These are phyloP conservation scores for Pachypsylla venusta DNA, from an alignment of 1,140 invertebrate species.

Conservation along the genomic window DNA sequence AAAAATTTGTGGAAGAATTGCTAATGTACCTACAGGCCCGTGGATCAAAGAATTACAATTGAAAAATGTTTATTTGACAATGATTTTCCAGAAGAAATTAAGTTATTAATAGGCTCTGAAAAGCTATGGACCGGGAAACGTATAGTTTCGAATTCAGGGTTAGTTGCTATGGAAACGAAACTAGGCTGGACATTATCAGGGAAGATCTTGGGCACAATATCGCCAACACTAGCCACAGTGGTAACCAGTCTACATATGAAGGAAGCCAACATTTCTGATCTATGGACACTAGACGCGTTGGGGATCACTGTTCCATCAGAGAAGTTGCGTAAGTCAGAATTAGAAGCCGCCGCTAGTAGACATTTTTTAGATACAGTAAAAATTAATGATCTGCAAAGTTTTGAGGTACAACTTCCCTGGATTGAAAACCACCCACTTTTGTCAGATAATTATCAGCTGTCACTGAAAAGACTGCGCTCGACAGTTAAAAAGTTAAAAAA, in stretches of 20 bases:
- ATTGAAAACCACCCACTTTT: not conserved
- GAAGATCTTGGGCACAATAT: not conserved
- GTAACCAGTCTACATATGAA: not conserved
- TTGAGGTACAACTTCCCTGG: conserved; percentile 9
- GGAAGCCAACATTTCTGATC: not conserved
- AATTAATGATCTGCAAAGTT: not conserved
- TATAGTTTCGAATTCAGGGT: not conserved
- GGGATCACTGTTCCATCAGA: not conserved
- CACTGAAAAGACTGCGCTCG: conserved; percentile 1
- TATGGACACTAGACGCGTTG: conserved; percentile 6
- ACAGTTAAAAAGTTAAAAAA: conserved; percentile 8
- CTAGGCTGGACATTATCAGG: not conserved
- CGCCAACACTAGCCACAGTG: not conserved
- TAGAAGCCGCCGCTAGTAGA: not conserved
- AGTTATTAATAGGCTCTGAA: not conserved
- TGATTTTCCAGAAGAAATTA: not conserved
- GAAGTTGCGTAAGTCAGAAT: not conserved
- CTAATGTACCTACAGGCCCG: not conserved
- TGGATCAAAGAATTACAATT: not conserved
- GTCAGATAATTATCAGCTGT: not conserved
- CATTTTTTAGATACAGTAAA: conserved; percentile 7
- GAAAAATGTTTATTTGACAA: not conserved
- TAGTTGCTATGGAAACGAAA: not conserved
- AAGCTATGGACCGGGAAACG: not conserved
- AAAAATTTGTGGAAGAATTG: not conserved